phyloP scores from a whole-genome alignment of 1,140 invertebrate species.

The Drosophila arizonae region DNA sequence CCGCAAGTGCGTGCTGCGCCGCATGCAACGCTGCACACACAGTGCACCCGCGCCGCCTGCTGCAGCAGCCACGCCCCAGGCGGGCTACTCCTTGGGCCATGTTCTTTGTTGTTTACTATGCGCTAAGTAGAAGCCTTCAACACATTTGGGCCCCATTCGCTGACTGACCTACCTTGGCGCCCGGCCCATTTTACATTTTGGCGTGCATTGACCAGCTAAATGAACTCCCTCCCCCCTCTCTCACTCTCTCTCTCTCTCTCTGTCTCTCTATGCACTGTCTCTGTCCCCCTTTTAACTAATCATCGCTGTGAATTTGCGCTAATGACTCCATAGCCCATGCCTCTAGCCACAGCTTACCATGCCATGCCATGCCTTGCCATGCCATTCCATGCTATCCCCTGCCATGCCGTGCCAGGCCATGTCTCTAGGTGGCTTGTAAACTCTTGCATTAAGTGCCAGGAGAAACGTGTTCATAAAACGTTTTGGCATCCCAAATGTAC shows the following conservation, averaged over 20 bases:
- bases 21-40: conserved; percentile 59
- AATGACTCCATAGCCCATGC: conserved; percentile 56
- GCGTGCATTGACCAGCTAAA: conserved; percentile 70
- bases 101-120: conserved; percentile 37
- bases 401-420: background rate
- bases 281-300: conserved; percentile 51
- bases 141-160: conserved; percentile 27
- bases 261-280: background rate
- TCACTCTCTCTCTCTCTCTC: background rate
- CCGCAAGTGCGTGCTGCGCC: conserved; percentile 59
- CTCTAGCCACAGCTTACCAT: background rate
- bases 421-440: conserved; percentile 35
- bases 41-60: background rate
- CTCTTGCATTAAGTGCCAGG: conserved; percentile 51
- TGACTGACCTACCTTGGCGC: conserved; percentile 65
- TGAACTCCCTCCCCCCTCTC: background rate
- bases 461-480: conserved; percentile 72
- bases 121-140: conserved; percentile 48
- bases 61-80: background rate
- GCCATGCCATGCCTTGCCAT: background rate
- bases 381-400: background rate
- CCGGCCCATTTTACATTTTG: conserved; percentile 73
- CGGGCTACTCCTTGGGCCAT: conserved; percentile 13
- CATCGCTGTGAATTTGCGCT: conserved; percentile 74
- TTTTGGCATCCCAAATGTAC: conserved; percentile 75